Evolutionary conservation across 2,888 invertebrate genomes (phyloP).

Genomic region (Monopis laevigella): DNA sequence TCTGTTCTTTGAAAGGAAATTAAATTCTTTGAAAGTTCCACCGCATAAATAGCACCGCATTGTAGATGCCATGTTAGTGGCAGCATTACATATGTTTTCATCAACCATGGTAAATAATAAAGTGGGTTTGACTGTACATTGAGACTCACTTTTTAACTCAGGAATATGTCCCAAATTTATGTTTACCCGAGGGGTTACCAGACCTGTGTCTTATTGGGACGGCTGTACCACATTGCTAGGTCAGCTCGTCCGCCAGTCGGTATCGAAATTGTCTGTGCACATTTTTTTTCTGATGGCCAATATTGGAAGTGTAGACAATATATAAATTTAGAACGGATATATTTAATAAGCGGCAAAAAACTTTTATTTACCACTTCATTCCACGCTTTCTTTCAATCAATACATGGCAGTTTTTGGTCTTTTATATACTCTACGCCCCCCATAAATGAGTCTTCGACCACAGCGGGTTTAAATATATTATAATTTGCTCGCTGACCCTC

Average conservation of each 20-base stretch:
- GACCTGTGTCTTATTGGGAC: background rate
- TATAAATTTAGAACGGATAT: conserved; percentile 15
- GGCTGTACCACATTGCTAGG: background rate
- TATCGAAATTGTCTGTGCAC: conserved; percentile 17
- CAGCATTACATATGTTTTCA: too few species aligned
- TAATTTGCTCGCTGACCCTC: conserved; percentile 1
- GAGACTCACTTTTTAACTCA: too few species aligned
- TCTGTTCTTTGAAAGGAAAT: too few species aligned
- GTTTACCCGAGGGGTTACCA: conserved; percentile 6
- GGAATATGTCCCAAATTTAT: conserved; percentile 13
- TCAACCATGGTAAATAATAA: too few species aligned
- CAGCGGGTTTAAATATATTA: background rate
- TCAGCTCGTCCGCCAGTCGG: conserved; percentile 13
- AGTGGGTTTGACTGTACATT: too few species aligned
- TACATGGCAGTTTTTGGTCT: conserved; percentile 7
- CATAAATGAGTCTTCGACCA: conserved; percentile 11
- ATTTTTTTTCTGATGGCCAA: conserved; percentile 14
- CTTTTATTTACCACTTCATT: conserved; percentile 15
- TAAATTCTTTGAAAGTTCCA: too few species aligned
- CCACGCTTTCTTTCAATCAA: conserved; percentile 11
- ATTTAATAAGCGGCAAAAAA: conserved; percentile 13
- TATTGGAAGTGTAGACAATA: conserved; percentile 15
- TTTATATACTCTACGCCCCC: conserved; percentile 14
- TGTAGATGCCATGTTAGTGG: too few species aligned
- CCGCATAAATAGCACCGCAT: too few species aligned